Evolutionary conservation across 1,140 invertebrate species (phyloP).

Genomic region (Drosophila sp.): DNA sequence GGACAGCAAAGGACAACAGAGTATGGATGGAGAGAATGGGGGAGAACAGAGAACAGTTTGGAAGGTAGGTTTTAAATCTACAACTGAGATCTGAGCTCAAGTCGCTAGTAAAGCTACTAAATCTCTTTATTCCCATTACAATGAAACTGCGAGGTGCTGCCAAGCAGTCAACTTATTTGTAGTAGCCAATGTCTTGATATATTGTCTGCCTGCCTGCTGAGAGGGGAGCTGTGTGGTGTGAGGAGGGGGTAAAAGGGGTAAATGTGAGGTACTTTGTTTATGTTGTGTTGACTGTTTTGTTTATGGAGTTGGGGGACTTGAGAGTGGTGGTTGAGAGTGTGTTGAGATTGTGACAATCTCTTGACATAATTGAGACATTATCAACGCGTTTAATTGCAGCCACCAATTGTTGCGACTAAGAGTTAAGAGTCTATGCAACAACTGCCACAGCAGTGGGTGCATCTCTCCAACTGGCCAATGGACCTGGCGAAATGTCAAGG

Average conservation of each 20-base stretch:
- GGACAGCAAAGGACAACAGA: constrained; percentile 50
- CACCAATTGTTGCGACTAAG: not conserved
- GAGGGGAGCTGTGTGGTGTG: not conserved
- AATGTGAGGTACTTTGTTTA: constrained; percentile 64
- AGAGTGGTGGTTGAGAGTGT: constrained; percentile 29
- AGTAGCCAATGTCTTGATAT: constrained; percentile 75
- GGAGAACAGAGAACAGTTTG: not conserved
- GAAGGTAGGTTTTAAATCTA: constrained; percentile 38
- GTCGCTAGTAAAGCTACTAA: constrained; percentile 63
- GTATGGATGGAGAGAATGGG: not conserved
- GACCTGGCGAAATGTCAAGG: constrained; percentile 68
- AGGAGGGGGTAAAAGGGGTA: not conserved
- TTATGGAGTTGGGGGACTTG: not conserved
- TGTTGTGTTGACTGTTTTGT: constrained; percentile 38
- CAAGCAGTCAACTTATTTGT: constrained; percentile 68
- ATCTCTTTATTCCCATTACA: constrained; percentile 73
- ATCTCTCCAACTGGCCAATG: constrained; percentile 30
- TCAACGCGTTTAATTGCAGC: constrained; percentile 64
- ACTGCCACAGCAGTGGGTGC: not conserved
- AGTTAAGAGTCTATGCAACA: not conserved
- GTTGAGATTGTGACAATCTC: constrained; percentile 56
- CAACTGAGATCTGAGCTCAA: constrained; percentile 45
- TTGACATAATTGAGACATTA: constrained; percentile 83
- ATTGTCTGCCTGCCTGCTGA: constrained; percentile 53
- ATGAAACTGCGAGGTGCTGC: constrained; percentile 47